phyloP scores from a whole-genome alignment of 2,888 invertebrate genomes.

The Pimpla rufipes region DNA sequence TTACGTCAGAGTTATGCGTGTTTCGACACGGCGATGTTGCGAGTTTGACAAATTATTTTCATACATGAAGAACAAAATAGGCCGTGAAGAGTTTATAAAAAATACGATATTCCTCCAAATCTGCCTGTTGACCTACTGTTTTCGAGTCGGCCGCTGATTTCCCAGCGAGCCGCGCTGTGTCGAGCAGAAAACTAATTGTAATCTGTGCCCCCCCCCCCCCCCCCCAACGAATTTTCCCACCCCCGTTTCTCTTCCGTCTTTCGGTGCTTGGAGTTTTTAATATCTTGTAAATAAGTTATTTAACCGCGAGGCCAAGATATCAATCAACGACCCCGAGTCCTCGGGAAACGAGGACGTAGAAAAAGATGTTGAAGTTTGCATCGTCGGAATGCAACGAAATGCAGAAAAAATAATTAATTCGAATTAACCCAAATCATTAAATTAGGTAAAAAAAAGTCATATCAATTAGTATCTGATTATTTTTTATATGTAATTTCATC shows the following conservation, averaged over 20 bases:
- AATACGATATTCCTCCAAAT: slow-evolving; percentile 22
- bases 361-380: too few species aligned
- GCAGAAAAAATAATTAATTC: too few species aligned
- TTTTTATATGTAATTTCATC: too few species aligned
- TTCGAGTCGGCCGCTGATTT: neutral
- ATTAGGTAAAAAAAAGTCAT: too few species aligned
- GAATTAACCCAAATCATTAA: too few species aligned
- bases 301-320: slow-evolving; percentile 1
- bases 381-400: too few species aligned
- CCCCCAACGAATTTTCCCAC: too few species aligned
- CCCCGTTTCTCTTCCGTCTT: neutral
- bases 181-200: neutral
- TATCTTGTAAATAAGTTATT: slow-evolving; percentile 29
- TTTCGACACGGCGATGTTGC: slow-evolving; percentile 54
- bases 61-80: slow-evolving; percentile 56
- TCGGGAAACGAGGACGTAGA: neutral
- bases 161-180: neutral
- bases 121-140: neutral
- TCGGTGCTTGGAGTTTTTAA: slow-evolving; percentile 17
- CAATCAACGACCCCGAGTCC: slow-evolving; percentile 10
- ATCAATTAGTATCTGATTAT: too few species aligned
- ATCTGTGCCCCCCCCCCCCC: neutral
- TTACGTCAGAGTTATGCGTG: slow-evolving; percentile 64
- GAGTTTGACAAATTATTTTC: slow-evolving; percentile 70
- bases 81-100: slow-evolving; percentile 51